Base-by-base conservation (phyloP, 2,797 vertebrate genomes). In the Helostoma temminkii region DNA sequence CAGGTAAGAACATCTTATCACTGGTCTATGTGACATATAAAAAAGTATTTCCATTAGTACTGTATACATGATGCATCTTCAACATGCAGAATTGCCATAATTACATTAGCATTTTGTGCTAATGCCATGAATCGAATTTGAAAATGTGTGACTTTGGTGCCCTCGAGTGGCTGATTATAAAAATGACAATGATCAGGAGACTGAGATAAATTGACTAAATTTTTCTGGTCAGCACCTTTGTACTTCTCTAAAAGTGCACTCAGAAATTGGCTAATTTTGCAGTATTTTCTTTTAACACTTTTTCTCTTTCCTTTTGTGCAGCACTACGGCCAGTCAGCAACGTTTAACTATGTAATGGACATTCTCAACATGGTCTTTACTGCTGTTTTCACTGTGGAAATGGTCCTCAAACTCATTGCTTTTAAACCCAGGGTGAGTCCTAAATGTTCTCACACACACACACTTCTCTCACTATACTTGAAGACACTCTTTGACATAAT, bases 341-440 rank as follows among this genome's bases (percentile, higher is more conserved):
- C 95, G 66, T 99, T 99, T 85, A 99, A 97, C 89, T 96, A 98
- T 18, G 97, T 96, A 1, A 99, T 99, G 98, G 98, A 99, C 90
- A 97, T 99, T 76, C 93, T 99, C 88, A 99, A 99, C 71, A 99
- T 99, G 98, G 95, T 99, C 93, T 99, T 99, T 92, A 99, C 98
- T 0, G 86, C 96, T 76, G 97, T 99, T 52, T 99, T 99, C 90
- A 98, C 98, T 60, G 97, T 98, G 62, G 98, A 99, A 92, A 99
- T 99, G 98, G 92, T 99, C 92, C 93, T 99, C 86, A 99, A 99
- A 92, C 94, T 99, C 84, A 98, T 99, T 72, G 98, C 98, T 72
- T 99, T 98, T 92, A 99, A 99, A 89, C 98, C 98, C 80, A 98
- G 96, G 96, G 98, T 99, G 94, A 94, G 96, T 90, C 9, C 1